Evolutionary conservation across 1,140 invertebrate genomes (phyloP).

Genomic region (Polypedilum pembai): DNA sequence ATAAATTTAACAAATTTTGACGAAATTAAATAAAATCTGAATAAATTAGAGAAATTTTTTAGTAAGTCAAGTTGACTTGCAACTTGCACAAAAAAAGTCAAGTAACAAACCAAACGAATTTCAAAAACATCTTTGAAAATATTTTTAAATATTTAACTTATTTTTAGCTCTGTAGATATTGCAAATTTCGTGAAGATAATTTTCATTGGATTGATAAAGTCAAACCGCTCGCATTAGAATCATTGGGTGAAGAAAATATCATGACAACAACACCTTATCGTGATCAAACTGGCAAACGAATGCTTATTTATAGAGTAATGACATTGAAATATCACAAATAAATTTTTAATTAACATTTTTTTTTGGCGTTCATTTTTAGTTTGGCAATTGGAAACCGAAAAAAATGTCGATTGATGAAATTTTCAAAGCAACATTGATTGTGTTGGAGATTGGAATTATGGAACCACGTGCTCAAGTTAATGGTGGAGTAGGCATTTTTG

Average conservation of each 20-base stretch:
- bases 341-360: constrained; percentile 34
- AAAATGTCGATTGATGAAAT: constrained; percentile 58
- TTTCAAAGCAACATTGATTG: constrained; percentile 61
- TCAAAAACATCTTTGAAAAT: constrained; percentile 21
- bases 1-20: too few species aligned
- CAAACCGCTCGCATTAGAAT: constrained; percentile 53
- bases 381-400: constrained; percentile 64
- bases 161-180: constrained; percentile 67
- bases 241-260: constrained; percentile 61
- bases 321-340: constrained; percentile 46
- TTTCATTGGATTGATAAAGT: constrained; percentile 59
- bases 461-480: constrained; percentile 67
- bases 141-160: constrained; percentile 32
- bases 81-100: too few species aligned
- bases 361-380: constrained; percentile 40
- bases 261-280: constrained; percentile 64
- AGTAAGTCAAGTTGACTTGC: too few species aligned
- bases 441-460: constrained; percentile 63
- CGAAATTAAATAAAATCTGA: too few species aligned
- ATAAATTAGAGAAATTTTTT: too few species aligned
- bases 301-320: constrained; percentile 53
- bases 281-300: constrained; percentile 59
- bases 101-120: too few species aligned
- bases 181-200: constrained; percentile 64
- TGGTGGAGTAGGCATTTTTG: constrained; percentile 66